phyloP scores from a whole-genome alignment of 2,113 vertebrate genomes.

The Crotalus tigris region DNA sequence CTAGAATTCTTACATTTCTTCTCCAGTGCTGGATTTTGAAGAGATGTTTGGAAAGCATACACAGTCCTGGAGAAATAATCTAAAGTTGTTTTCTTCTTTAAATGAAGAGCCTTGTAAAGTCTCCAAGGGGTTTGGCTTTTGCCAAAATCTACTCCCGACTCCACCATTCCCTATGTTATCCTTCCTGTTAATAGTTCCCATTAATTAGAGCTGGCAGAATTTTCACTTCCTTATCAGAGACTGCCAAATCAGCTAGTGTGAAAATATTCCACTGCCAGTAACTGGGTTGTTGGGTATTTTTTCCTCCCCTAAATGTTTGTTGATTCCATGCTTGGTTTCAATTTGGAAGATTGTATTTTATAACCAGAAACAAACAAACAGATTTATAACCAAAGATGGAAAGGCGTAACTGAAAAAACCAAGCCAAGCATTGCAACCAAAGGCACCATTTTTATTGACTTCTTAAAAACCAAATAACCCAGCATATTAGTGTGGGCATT shows the following conservation, averaged over 20 bases:
- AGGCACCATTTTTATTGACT: constrained; percentile 99
- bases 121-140: constrained; percentile 58
- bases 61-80: constrained; percentile 1
- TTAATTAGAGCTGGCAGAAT: constrained; percentile 77
- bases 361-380: constrained; percentile 77
- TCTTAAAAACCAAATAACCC: constrained; percentile 98
- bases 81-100: constrained; percentile 19
- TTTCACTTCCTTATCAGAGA: constrained; percentile 64
- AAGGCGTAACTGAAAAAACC: constrained; percentile 58
- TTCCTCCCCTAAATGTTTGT: constrained; percentile 66
- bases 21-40: constrained; percentile 48
- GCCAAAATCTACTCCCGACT: constrained; percentile 66
- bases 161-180: constrained; percentile 45
- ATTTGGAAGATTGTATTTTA: constrained; percentile 73
- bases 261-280: constrained; percentile 70
- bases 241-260: constrained; percentile 75
- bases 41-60: constrained; percentile 47
- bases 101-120: constrained; percentile 33
- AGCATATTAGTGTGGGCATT: constrained; percentile 95
- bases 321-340: constrained; percentile 71
- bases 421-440: constrained; percentile 72
- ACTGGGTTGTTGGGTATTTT: constrained; percentile 45
- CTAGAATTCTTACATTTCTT: constrained; percentile 62
- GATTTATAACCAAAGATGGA: constrained; percentile 69
- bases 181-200: constrained; percentile 65